phyloP scores from a whole-genome alignment of 2,888 invertebrate genomes.

The Nemotelus pantherinus region DNA sequence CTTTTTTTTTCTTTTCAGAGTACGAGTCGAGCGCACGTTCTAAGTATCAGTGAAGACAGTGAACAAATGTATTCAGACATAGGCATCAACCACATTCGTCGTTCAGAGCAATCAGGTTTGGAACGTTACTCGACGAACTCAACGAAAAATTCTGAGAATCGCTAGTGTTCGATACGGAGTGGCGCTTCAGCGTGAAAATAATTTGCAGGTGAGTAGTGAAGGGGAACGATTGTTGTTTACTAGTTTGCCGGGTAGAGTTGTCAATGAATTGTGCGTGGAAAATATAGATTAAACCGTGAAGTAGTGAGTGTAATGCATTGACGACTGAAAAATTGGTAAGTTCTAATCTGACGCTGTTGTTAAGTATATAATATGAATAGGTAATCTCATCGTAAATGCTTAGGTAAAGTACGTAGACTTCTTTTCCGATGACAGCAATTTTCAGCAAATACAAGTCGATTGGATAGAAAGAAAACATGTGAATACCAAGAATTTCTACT shows the following conservation, averaged over 20 bases:
- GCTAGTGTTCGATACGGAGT: not conserved
- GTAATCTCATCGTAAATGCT: not conserved
- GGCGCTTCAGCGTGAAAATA: too few relatives aligned
- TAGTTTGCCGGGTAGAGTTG: too few relatives aligned
- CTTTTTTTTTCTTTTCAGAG: slow-evolving; percentile 25
- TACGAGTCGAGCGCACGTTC: slow-evolving; percentile 45
- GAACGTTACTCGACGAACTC: slow-evolving; percentile 31
- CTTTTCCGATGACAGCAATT: too few relatives aligned
- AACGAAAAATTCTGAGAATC: not conserved
- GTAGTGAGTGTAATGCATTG: too few relatives aligned
- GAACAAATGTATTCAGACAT: slow-evolving; percentile 11
- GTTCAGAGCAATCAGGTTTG: slow-evolving; percentile 46
- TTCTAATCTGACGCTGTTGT: not conserved
- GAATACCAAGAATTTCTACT: too few relatives aligned
- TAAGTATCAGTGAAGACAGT: slow-evolving; percentile 42
- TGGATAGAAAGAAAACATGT: too few relatives aligned
- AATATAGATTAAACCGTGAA: too few relatives aligned
- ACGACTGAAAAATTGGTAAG: too few relatives aligned
- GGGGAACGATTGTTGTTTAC: too few relatives aligned
- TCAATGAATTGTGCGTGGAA: too few relatives aligned
- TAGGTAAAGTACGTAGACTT: too few relatives aligned
- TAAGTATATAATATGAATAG: not conserved
- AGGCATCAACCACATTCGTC: slow-evolving; percentile 24
- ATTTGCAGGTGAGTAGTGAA: not conserved
- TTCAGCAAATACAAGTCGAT: too few relatives aligned